Evolutionary conservation across 2,113 vertebrate species (phyloP), one percentile per base, ranked within the genome.

Genomic region (Pelecanoides urinatrix): DNA sequence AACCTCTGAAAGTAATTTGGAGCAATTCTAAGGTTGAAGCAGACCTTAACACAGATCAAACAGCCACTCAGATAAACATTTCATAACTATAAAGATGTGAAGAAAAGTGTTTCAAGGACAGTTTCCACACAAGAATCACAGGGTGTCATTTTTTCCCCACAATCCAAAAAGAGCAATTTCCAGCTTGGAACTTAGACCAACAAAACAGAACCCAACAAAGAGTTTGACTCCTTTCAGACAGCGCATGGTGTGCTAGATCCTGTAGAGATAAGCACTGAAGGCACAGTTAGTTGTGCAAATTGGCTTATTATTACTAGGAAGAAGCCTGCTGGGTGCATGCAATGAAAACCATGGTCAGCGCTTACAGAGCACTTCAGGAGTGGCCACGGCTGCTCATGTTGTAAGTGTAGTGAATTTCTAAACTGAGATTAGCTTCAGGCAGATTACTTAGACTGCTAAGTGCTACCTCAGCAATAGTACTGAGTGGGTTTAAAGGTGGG

Each of bases 201-300:
- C 9, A 52, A 79, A 86, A 8, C 8, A 92, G 70, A 82, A 56
- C 11, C 17, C 20, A 66, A 62, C 27, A 55, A 78, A 44, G 16
- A 62, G 27, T 72, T 22, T 65, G 36, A 72, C 15, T 74, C 34
- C 47, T 87, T 91, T 75, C 61, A 68, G 49, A 62, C 2, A 32
- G 11, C 0, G 0, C 22, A 55, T 19, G 29, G n/a, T 45, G 2
- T 45, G 30, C 25, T 76, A 30, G 21, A 20, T 25, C 22, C 36
- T 78, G 34, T 3, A 68, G 23, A 84, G 56, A 47, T 16, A 38
- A 92, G 23, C 13, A 67, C 14, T n/a, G 22, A 92, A 78, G 38
- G 30, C 56, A 88, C 3, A 7, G 12, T 45, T 34, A 36, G 13
- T 38, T 79, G 19, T 56, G 40, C 15, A 38, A 73, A 63, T 49